These are phyloP conservation scores for Drosophila insularis DNA, from an alignment of 1,140 invertebrate species.

Conservation along the genomic window DNA sequence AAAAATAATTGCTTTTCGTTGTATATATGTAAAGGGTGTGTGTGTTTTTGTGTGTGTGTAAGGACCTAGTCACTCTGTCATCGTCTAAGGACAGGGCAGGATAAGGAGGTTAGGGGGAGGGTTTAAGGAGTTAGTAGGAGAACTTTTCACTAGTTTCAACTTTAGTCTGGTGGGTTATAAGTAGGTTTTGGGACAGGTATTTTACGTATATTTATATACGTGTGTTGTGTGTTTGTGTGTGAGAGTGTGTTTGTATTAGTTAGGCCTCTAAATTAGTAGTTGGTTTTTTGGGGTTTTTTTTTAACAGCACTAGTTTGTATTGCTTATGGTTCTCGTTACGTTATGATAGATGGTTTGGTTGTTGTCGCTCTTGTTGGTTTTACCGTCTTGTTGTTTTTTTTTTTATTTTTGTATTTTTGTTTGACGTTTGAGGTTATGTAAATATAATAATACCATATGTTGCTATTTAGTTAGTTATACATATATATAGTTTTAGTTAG, in stretches of 20 bases:
- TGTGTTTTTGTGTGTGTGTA: slow-evolving; percentile 31
- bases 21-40: slow-evolving; percentile 43
- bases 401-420: slow-evolving; percentile 33
- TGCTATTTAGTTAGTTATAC: slow-evolving; percentile 57
- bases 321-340: slow-evolving; percentile 63
- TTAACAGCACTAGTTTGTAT: slow-evolving; percentile 74
- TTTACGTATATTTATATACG: slow-evolving; percentile 40
- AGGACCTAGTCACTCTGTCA: slow-evolving; percentile 16
- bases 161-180: slow-evolving; percentile 45
- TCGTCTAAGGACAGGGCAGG: slow-evolving; percentile 12
- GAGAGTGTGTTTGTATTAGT: slow-evolving; percentile 46
- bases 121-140: background rate
- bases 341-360: slow-evolving; percentile 5
- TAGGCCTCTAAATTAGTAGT: slow-evolving; percentile 69
- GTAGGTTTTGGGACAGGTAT: slow-evolving; percentile 54
- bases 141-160: background rate
- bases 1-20: slow-evolving; percentile 75
- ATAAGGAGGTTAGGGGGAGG: background rate
- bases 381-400: slow-evolving; percentile 7
- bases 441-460: slow-evolving; percentile 78
- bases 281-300: slow-evolving; percentile 17
- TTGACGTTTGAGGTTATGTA: slow-evolving; percentile 55
- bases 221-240: slow-evolving; percentile 35
- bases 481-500: background rate
- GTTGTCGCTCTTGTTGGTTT: background rate